Base-by-base conservation (phyloP, 2,888 invertebrate genomes). In the Patella depressa region DNA sequence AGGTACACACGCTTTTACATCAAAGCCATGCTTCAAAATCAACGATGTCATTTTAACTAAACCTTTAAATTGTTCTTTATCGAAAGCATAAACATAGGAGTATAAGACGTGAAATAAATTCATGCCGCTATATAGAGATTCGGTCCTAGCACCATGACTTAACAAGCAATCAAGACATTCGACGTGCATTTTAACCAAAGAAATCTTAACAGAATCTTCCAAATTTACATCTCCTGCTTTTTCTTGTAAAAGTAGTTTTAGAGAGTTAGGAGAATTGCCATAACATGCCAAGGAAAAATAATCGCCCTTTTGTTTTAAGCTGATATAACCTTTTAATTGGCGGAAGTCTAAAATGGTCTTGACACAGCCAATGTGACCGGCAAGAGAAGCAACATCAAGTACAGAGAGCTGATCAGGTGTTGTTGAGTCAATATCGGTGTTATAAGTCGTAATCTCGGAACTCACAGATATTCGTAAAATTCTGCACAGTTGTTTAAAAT, bases 51-150 rank as follows among this genome's bases (percentile, higher is more conserved):
- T 83, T 14, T 86, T 81, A 29, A 85, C 82, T 53, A 89, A 80
- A 12, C 84, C 84, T 77, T 86, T 85, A 59, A 87, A 86, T 82
- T 88, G 83, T 14, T 81, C 80, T 34, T 80, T 80, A 54, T 86
- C 82, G 71, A 85, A 84, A 7, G 86, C 85, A 24, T 85, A 80
- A 53, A 87, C 87, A 79, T 89, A 89, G 2, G 88, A 85, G 79
- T 84, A 89, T 17, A 89, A 77, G 11, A 89, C 87, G 78, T 90
- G 90, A 78, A 85, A 90, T 7, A 89, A 81, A 78, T 89, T 89
- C 86, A 89, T 87, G 4, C 88, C 87, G 72, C 86, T 84, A 69
- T 89, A 86, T 24, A 87, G 80, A 24, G 80, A 73, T 24, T 85
- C 82, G 11, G 85, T 79, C 19, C 81, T 81, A n/a, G 83, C 78